Percentiles rank a stretch among this genome's conserved stretches.
These are phyloP conservation scores for Sminthurinus aureus DNA, from an alignment of 2,888 invertebrate species.

Conservation along the genomic window DNA sequence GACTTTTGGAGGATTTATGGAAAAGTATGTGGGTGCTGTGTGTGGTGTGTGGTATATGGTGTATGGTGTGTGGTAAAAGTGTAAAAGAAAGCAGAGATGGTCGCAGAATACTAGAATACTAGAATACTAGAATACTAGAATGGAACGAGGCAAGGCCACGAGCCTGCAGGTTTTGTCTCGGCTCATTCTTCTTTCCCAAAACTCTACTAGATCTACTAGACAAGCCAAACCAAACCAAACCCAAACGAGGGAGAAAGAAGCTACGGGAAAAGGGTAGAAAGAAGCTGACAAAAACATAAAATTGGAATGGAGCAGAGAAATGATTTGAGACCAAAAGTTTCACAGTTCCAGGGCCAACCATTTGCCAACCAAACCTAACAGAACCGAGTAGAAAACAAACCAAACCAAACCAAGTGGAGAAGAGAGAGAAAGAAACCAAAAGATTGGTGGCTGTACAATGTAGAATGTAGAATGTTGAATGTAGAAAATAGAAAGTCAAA, in stretches of 20 bases:
- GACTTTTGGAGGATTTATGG: neutral
- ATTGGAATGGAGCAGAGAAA: constrained; percentile 44
- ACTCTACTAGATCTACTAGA: no score
- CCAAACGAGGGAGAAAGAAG: neutral
- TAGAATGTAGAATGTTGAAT: neutral
- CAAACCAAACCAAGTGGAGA: no score
- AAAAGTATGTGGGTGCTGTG: neutral
- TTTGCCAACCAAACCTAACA: constrained; percentile 15
- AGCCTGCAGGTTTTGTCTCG: no score
- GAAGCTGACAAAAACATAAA: constrained; percentile 46
- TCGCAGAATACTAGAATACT: no score
- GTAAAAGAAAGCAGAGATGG: neutral
- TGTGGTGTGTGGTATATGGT: no score
- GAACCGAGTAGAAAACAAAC: neutral
- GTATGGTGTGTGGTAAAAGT: no score
- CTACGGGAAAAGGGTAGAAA: constrained; percentile 6
- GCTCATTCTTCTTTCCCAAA: no score
- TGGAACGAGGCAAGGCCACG: no score
- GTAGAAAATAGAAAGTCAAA: neutral
- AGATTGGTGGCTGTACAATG: neutral
- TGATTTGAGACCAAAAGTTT: constrained; percentile 49
- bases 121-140: no score
- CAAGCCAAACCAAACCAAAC: no score
- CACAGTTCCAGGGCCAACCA: constrained; percentile 6
- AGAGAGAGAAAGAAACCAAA: neutral